These are phyloP conservation scores for Thereva nobilitata DNA, from an alignment of 2,888 invertebrate species.

Conservation along the genomic window DNA sequence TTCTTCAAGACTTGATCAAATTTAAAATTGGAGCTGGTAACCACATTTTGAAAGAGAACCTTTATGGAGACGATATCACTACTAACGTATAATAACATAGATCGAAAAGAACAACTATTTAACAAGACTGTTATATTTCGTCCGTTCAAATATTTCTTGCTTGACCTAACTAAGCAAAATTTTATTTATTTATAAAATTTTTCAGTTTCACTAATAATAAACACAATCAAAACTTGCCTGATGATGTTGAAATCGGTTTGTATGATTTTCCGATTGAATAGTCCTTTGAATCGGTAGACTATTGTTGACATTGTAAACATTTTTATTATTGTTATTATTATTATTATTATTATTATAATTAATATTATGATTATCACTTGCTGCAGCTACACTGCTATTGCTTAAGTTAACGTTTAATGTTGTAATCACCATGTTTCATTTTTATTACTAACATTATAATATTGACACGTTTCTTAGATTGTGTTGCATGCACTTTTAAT, in stretches of 20 bases:
- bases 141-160: too few species aligned
- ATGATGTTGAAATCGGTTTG: conserved; percentile 54
- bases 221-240: conserved; percentile 51
- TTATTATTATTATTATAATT: conserved; percentile 30
- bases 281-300: conserved; percentile 1
- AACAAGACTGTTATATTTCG: too few species aligned
- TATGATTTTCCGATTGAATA: conserved; percentile 43
- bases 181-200: too few species aligned
- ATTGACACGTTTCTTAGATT: neutral
- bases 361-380: conserved; percentile 37
- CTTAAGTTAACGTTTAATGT: conserved; percentile 52
- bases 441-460: conserved; percentile 19
- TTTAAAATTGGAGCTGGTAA: too few species aligned
- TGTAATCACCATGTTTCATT: conserved; percentile 52
- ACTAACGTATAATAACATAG: too few species aligned
- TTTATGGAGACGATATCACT: too few species aligned
- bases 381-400: conserved; percentile 5
- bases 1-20: too few species aligned
- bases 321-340: conserved; percentile 38
- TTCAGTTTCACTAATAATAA: too few species aligned
- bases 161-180: too few species aligned
- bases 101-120: too few species aligned
- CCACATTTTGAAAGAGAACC: too few species aligned
- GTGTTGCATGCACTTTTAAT: neutral
- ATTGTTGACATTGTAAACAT: conserved; percentile 18